phyloP scores from a whole-genome alignment of 2,888 invertebrate genomes.

The Aleiodes alternator region DNA sequence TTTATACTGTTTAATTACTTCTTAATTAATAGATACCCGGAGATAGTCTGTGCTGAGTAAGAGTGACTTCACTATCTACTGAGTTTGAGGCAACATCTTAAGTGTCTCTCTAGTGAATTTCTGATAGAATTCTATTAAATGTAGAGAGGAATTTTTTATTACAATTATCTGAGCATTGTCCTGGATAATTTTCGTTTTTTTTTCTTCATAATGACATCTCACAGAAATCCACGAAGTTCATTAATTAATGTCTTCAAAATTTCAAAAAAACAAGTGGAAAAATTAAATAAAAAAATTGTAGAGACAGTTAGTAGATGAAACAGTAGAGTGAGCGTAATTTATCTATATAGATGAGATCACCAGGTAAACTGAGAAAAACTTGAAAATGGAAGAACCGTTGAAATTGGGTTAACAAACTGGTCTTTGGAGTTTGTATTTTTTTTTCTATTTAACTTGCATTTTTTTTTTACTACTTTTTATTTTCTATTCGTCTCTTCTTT shows the following conservation, averaged over 20 bases:
- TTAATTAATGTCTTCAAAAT: too few relatives aligned
- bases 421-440: slow-evolving; percentile 27
- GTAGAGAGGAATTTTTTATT: too few relatives aligned
- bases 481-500: neutral
- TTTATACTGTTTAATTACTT: slow-evolving; percentile 66
- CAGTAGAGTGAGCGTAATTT: neutral
- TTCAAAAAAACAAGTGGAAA: neutral
- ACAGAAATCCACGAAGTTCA: too few relatives aligned
- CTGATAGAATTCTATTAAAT: too few relatives aligned
- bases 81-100: neutral
- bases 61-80: neutral
- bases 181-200: too few relatives aligned
- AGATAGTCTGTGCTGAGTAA: neutral
- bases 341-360: slow-evolving; percentile 38
- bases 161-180: too few relatives aligned
- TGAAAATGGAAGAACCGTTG: slow-evolving; percentile 41
- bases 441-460: slow-evolving; percentile 27
- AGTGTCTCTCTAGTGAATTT: neutral
- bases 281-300: neutral
- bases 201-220: too few relatives aligned
- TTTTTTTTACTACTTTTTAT: neutral
- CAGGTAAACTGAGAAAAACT: slow-evolving; percentile 46
- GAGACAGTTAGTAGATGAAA: neutral
- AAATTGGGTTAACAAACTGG: slow-evolving; percentile 41
- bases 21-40: slow-evolving; percentile 65